A percentile compares a stretch with the other conserved stretches of the same genome.
phyloP scores from a whole-genome alignment of 2,797 vertebrate species.

The Pygocentrus nattereri region DNA sequence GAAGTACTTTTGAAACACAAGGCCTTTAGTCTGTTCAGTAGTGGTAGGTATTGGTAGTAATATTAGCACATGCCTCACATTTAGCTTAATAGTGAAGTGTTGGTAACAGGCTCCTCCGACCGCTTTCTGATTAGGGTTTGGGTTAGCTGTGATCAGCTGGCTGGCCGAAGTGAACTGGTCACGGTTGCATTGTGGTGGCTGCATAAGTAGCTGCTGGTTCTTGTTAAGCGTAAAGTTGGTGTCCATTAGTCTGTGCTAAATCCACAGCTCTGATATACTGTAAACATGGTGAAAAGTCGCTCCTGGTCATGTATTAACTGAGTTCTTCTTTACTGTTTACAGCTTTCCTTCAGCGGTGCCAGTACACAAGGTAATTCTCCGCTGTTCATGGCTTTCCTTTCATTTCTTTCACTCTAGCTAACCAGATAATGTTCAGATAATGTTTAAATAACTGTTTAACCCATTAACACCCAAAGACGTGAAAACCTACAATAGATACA shows the following conservation, averaged over 20 bases:
- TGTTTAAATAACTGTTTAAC: background rate
- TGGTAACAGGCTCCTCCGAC: no score
- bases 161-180: no score
- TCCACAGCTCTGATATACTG: background rate
- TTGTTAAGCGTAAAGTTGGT: background rate
- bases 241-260: background rate
- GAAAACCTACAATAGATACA: no score
- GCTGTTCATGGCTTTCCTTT: background rate
- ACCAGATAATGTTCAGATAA: background rate
- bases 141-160: background rate
- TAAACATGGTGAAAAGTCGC: background rate
- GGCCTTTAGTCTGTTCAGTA: no score
- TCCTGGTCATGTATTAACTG: background rate
- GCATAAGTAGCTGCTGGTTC: background rate
- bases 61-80: no score
- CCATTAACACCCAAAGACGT: no score
- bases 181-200: no score
- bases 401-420: background rate
- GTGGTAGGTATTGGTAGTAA: no score
- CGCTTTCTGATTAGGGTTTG: background rate
- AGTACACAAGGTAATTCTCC: conserved; percentile 47
- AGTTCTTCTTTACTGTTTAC: conserved; percentile 26
- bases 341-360: conserved; percentile 52
- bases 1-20: no score
- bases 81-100: no score